Evolutionary conservation across 2,888 invertebrate species (phyloP), one percentile per base, ranked within the genome.

Genomic region (Melinaea marsaeus): DNA sequence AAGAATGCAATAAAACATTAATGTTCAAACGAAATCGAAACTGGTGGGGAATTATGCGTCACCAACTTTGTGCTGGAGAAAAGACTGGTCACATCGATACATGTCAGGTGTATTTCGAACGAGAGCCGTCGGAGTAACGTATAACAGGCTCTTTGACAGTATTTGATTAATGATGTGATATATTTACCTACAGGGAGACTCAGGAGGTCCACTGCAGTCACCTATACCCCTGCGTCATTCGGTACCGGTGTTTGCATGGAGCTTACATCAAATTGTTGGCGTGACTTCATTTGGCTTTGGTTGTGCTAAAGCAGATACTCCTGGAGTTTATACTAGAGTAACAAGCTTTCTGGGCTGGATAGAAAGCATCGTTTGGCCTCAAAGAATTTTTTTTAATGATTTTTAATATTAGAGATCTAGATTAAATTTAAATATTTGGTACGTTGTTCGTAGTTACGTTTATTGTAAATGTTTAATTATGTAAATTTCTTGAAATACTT

Each of bases 61-160:
- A 66, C 22, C 76, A 77, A 65, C 58, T 77, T 13, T 77, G 77
- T 37, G 77, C 74, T 13, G 77, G 75, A 2, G 70, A 72, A 13
- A 57, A 70, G 11, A 55, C 60, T 7, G 76, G 76, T 0, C 71
- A 72, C 2, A 70, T 72, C 2, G 76, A 77, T 55, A 67, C 76
- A 5, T 77, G 76, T 58, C 70, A 72, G 71, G 75, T 70, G 92
- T 95, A 61, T n/a, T n/a, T n/a, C n/a, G n/a, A n/a, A n/a, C n/a
- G n/a, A n/a, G n/a, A n/a, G n/a, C n/a, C n/a, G 9, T 35, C 5
- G 4, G 37, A 37, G n/a, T 35, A 9, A 57, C 6, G 7, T 33
- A 32, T 42, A 6, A 13, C 13, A 57, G 13, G 2, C 11, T 57
- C 4, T 7, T 13, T 57, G 22, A 11, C 1, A 33, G 13, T 2